A percentile compares a stretch with the other conserved stretches of the same genome.
These are phyloP conservation scores for Oriolus oriolus DNA, from an alignment of 2,113 vertebrate genomes.

Conservation along the genomic window DNA sequence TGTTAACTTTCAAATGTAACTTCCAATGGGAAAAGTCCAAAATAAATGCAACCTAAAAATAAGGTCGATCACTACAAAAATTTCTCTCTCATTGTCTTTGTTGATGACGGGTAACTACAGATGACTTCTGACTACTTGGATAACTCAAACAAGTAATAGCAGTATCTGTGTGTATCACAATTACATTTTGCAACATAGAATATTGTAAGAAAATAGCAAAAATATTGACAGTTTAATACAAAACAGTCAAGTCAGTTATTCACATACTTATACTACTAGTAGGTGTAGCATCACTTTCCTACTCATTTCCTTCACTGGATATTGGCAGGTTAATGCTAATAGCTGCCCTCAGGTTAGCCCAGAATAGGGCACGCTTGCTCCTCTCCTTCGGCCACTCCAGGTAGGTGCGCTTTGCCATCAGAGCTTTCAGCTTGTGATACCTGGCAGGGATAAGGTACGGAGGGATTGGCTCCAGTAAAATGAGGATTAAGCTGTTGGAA, in stretches of 20 bases:
- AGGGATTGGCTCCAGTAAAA: slow-evolving; percentile 86
- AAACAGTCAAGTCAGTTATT: background rate
- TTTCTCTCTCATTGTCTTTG: background rate
- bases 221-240: background rate
- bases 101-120: background rate
- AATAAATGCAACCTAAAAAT: background rate
- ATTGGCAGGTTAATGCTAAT: slow-evolving; percentile 65
- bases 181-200: background rate
- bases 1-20: background rate
- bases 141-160: background rate
- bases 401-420: slow-evolving; percentile 82
- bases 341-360: slow-evolving; percentile 83
- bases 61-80: background rate
- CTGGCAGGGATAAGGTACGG: slow-evolving; percentile 80
- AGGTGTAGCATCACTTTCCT: background rate
- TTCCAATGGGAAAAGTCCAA: background rate
- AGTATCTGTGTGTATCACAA: background rate
- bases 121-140: background rate
- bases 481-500: slow-evolving; percentile 78
- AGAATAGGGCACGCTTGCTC: slow-evolving; percentile 82
- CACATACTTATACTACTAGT: background rate
- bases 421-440: slow-evolving; percentile 84
- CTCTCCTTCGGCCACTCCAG: slow-evolving; percentile 87
- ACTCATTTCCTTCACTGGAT: background rate
- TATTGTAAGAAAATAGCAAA: background rate